Percentiles rank a stretch among this genome's conserved stretches.
These are phyloP conservation scores for Todiramphus saurophagus DNA, from an alignment of 2,113 vertebrate genomes.

Conservation along the genomic window DNA sequence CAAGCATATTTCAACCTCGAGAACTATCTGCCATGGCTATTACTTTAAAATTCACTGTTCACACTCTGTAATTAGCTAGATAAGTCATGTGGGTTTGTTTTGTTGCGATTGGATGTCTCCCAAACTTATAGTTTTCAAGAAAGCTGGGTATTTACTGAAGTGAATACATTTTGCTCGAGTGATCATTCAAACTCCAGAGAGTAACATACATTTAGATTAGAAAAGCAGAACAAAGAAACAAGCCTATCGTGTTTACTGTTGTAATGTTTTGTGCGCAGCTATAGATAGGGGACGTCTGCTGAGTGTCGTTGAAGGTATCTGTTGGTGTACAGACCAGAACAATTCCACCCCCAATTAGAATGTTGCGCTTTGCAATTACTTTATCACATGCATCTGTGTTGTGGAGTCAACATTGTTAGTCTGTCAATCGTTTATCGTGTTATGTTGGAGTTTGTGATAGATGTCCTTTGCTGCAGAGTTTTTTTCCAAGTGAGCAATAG, in stretches of 20 bases:
- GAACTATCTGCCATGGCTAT: background rate
- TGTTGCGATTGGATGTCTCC: background rate
- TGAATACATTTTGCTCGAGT: background rate
- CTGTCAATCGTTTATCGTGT: background rate
- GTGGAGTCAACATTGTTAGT: background rate
- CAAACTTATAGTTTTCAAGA: background rate
- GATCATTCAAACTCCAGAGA: background rate
- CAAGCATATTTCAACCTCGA: background rate
- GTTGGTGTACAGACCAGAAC: background rate
- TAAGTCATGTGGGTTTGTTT: background rate
- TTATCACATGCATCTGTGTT: background rate
- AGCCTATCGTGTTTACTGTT: background rate
- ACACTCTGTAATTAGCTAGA: background rate
- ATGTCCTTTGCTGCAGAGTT: background rate
- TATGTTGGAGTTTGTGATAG: background rate
- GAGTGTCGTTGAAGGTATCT: fast-evolving
- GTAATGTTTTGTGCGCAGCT: background rate
- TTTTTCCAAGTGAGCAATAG: background rate
- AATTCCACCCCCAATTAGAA: background rate
- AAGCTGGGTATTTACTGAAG: background rate
- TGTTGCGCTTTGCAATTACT: background rate
- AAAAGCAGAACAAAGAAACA: background rate
- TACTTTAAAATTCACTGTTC: background rate
- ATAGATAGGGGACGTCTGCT: fast-evolving
- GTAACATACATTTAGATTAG: background rate